Conservation (phyloP, 1,140 invertebrate genomes). For the Heliconius hewitsoni region DNA sequence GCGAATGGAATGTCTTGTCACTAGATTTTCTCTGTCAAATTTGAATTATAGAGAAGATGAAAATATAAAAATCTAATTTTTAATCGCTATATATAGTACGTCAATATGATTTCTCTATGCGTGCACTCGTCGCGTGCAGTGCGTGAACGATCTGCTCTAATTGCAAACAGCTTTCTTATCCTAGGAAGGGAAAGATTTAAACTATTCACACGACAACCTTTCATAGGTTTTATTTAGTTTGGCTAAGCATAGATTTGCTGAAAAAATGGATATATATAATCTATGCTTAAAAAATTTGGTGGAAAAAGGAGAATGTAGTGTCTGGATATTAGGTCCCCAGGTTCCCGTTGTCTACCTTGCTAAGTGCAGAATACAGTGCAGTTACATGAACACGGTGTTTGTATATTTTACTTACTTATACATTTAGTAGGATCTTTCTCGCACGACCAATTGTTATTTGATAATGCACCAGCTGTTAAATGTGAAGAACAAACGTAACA, state of each 20-base stretch:
- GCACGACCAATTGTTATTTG: constrained; percentile 1
- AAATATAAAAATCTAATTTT: neutral
- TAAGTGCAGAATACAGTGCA: no score
- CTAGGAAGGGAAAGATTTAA: constrained; percentile 4
- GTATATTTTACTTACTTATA: neutral
- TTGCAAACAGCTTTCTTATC: constrained; percentile 37
- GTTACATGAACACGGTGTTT: no score
- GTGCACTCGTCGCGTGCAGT: constrained; percentile 35
- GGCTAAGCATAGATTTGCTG: no score
- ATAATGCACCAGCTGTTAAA: constrained; percentile 10
- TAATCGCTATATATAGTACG: constrained; percentile 17
- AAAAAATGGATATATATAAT: no score
- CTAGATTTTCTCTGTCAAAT: neutral
- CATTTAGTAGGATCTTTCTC: neutral
- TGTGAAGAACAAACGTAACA: neutral
- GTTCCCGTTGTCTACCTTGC: no score
- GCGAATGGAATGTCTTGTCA: no score
- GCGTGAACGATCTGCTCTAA: constrained; percentile 44
- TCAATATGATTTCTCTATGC: constrained; percentile 32
- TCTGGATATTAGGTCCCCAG: no score
- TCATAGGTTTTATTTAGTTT: neutral
- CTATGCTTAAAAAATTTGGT: no score
- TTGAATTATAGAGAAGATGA: neutral
- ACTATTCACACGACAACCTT: neutral
- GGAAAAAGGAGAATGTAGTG: no score